Conservation (phyloP, 2,113 vertebrate genomes). For the Charina bottae region DNA sequence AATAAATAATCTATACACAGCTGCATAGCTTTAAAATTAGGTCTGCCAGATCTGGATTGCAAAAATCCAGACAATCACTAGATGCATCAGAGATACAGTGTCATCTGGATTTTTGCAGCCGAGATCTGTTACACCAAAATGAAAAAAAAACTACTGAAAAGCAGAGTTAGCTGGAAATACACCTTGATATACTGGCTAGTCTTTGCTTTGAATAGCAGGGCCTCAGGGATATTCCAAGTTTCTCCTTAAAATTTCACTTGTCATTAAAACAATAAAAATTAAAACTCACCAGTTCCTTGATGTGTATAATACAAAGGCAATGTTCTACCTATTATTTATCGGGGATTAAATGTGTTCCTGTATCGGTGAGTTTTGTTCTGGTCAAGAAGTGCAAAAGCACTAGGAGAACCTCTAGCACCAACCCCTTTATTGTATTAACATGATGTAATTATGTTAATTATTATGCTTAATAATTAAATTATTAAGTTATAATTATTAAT, state of each 20-base stretch:
- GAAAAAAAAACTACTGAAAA: not conserved
- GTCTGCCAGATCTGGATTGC: not conserved
- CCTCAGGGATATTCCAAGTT: not conserved
- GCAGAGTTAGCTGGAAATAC: not conserved
- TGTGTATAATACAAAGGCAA: not conserved
- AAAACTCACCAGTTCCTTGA: not conserved
- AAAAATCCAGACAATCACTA: not conserved
- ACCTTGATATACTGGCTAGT: not conserved
- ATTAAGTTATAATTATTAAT: too few relatives aligned
- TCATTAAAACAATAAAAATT: not conserved
- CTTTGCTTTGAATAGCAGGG: not conserved
- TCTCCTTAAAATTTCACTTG: not conserved
- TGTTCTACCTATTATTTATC: not conserved
- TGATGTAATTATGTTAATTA: not conserved
- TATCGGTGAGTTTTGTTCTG: not conserved
- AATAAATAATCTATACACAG: not conserved
- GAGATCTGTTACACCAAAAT: not conserved
- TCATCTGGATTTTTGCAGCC: not conserved
- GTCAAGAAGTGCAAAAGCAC: not conserved
- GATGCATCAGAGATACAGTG: not conserved
- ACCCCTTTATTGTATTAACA: not conserved
- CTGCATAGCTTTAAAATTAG: not conserved
- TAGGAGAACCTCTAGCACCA: not conserved
- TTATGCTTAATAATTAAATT: not conserved
- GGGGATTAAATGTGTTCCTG: not conserved